Base-by-base conservation (phyloP, 2,797 vertebrate species). In the Anolis apletophallus region DNA sequence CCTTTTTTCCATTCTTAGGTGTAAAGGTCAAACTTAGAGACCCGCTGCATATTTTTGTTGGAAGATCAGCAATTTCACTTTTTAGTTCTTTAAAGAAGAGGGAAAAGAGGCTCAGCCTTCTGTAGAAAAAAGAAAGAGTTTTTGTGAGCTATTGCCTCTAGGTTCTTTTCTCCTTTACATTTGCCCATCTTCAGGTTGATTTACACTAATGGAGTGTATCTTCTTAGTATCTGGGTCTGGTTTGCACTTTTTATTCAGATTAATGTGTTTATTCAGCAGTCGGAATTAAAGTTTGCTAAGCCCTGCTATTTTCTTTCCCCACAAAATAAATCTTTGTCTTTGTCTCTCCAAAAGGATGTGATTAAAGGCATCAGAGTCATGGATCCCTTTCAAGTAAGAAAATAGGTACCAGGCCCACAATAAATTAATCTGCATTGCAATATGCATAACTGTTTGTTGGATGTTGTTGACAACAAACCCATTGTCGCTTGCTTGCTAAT, bases 281-380 rank as follows among this genome's bases (percentile, higher is more conserved):
- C 55, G 17, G 52, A 91, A 76, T 68, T 91, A 88, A 88, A 88
- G 80, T 36, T 50, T 84, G 84, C 3, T 89, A 87, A 89, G 88
- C 75, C 69, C 77, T 6, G 7, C 80, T 80, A 54, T 52, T 87
- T 85, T 85, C 36, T 75, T 26, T 29, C 52, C 79, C 83, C 82
- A 64, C 74, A 68, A 76, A 89, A 79, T 85, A 84, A 84, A 82
- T 81, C 80, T 90, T 36, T 69, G 46, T 82, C 6, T n/a, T 32
- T 26, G 74, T 36, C 5, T 52, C 75, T 85, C 59, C 23, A 75
- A 0, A 71, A 89, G 36, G 69, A 87, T 32, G 3, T 1, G 21
- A 89, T 92, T 91, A 86, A 90, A 17, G 82, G 19, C 52, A 59
- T 61, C 50, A 3, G 40, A 69, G 85, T 81, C 36, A 81, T 74